Percentiles rank a stretch among this genome's conserved stretches.
Conservation (phyloP, 2,888 invertebrate species). For the Ophion obscuratus region DNA sequence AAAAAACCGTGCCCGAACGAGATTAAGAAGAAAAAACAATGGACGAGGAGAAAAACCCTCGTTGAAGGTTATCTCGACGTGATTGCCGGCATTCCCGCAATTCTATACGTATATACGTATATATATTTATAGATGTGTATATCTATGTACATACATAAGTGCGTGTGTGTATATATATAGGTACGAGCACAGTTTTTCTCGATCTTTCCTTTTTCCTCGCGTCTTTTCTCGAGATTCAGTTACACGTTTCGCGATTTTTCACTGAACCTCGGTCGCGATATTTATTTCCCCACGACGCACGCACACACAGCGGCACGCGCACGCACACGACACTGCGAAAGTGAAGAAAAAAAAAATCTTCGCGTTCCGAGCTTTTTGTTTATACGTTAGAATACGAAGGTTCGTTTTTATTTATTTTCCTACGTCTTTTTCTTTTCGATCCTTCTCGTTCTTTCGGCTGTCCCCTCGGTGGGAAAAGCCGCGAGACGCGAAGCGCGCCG, state of each 20-base stretch:
- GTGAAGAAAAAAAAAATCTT: constrained; percentile 6
- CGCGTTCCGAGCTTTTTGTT: constrained; percentile 33
- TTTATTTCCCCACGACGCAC: constrained; percentile 17
- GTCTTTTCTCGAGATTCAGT: constrained; percentile 3
- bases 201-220: constrained; percentile 24
- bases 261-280: constrained; percentile 7
- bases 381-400: constrained; percentile 36
- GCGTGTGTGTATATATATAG: background rate
- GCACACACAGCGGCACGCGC: background rate
- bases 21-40: constrained; percentile 35
- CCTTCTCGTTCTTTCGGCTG: constrained; percentile 5
- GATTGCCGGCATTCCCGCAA: constrained; percentile 68
- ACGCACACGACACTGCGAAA: constrained; percentile 1
- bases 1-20: constrained; percentile 28
- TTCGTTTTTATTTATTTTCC: constrained; percentile 15
- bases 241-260: constrained; percentile 28
- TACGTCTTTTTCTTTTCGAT: background rate
- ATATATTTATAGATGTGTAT: background rate
- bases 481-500: constrained; percentile 13
- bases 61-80: constrained; percentile 67
- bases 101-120: constrained; percentile 3
- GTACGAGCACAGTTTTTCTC: constrained; percentile 14
- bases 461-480: constrained; percentile 23
- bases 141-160: background rate
- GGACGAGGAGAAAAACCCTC: constrained; percentile 52